Percentiles rank a stretch among this genome's conserved stretches.
phyloP scores from a whole-genome alignment of 1,140 invertebrate genomes.

The Megalopta genalis region DNA sequence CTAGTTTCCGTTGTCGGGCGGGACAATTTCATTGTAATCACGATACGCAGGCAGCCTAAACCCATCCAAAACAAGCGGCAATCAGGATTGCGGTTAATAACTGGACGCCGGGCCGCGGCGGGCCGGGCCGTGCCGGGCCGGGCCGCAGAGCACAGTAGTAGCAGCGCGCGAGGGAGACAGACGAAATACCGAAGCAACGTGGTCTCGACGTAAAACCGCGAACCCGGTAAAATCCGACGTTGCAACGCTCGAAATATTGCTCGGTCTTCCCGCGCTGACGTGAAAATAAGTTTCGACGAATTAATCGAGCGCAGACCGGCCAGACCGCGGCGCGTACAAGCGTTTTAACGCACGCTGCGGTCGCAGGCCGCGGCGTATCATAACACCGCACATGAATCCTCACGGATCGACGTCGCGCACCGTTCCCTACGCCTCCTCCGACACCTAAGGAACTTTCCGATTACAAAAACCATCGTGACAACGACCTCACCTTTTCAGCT shows the following conservation, averaged over 20 bases:
- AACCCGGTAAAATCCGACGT: constrained; percentile 65
- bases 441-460: background rate
- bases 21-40: constrained; percentile 49
- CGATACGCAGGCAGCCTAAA: constrained; percentile 53
- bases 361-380: background rate
- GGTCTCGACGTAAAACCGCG: constrained; percentile 70
- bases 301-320: constrained; percentile 49
- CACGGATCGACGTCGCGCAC: background rate
- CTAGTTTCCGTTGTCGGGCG: background rate
- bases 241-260: constrained; percentile 67
- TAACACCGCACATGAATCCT: constrained; percentile 38
- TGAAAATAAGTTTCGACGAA: constrained; percentile 71
- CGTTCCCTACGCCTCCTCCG: background rate
- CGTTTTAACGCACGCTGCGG: constrained; percentile 8
- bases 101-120: constrained; percentile 54
- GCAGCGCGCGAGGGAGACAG: constrained; percentile 48
- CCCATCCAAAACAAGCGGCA: constrained; percentile 69
- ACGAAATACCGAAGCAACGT: constrained; percentile 62
- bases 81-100: constrained; percentile 74
- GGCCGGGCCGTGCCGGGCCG: no score
- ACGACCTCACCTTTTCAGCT: no score
- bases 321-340: background rate
- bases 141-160: no score
- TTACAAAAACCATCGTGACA: no score
- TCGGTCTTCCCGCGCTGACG: constrained; percentile 63